Evolutionary conservation across 2,113 vertebrate genomes (phyloP), one percentile per base, ranked within the genome.

Genomic region (Anser brachyrhynchus): DNA sequence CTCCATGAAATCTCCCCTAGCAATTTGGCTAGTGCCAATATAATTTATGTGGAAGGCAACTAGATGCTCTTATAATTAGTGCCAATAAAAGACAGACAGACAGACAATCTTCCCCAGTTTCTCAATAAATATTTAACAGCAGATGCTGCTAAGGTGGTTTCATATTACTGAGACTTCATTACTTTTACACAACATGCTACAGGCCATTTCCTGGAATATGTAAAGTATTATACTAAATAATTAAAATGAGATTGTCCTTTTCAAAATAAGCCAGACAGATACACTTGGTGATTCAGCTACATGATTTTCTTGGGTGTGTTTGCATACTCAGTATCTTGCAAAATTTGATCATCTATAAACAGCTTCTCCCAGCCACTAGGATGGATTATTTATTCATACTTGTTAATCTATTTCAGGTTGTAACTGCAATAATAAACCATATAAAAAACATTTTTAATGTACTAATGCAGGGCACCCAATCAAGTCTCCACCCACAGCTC

Each of bases 361-460:
- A 76, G 77, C 59, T 93, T 92, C 80, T 91, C 76, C 67, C 62
- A 89, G 52, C 41, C 67, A 94, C 83, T 93, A 93, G 29, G 31
- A 83, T 65, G 28, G 43, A 95, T 96, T 95, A 96, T 87, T 96
- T 95, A 96, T 90, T 95, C 62, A 94, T 41, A 62, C 21, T 51
- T 58, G 22, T 62, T 51, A 51, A 58, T 92, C 73, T 90, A 86
- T 89, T 94, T 89, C 54, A 92, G 75, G 58, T 31, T 90, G 33
- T 86, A 95, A 82, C 52, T 94, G 72, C 64, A 83, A 66, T 87
- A 89, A 51, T 86, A 93, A 59, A 96, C 91, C 3, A 1, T 41
- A 75, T 6, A 95, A 41, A 94, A 90, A 95, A 93, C 75, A 72
- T 74, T 84, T 84, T 87, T 71, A 69, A 89, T 57, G 21, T 66